phyloP scores from a whole-genome alignment of 2,888 invertebrate species.

The Tenthredo livida region DNA sequence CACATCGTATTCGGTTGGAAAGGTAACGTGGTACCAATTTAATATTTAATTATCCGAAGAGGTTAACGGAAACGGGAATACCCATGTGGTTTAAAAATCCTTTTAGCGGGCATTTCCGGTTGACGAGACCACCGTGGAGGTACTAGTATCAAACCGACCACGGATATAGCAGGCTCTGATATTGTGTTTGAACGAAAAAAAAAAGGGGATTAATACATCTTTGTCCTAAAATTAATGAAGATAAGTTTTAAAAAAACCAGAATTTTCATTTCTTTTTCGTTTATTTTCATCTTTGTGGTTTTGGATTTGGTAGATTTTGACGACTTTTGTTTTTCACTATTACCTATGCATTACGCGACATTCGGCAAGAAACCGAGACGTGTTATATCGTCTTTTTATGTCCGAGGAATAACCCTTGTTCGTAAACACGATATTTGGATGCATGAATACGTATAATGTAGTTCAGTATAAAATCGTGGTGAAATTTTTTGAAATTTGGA shows the following conservation, averaged over 20 bases:
- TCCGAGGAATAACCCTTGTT: background rate
- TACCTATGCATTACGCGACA: too few relatives aligned
- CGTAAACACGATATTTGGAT: background rate
- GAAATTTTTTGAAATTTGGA: too few relatives aligned
- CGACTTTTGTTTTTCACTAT: background rate
- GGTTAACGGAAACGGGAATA: constrained; percentile 24
- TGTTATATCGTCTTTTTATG: background rate
- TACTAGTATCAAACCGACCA: background rate
- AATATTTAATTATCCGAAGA: constrained; percentile 41
- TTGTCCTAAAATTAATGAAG: too few relatives aligned
- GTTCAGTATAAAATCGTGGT: too few relatives aligned
- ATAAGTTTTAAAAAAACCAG: too few relatives aligned
- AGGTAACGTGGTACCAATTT: constrained; percentile 13
- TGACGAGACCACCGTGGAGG: background rate
- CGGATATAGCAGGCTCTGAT: background rate
- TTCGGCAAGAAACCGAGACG: too few relatives aligned
- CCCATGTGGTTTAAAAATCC: constrained; percentile 40
- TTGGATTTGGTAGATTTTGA: too few relatives aligned
- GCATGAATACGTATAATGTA: background rate
- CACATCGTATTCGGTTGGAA: background rate
- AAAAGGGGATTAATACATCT: too few relatives aligned
- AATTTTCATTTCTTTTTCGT: too few relatives aligned
- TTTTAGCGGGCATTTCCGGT: constrained; percentile 43
- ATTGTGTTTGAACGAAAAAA: background rate
- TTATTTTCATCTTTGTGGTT: too few relatives aligned